phyloP scores from a whole-genome alignment of 2,113 vertebrate genomes.

The Antechinus stuartii region DNA sequence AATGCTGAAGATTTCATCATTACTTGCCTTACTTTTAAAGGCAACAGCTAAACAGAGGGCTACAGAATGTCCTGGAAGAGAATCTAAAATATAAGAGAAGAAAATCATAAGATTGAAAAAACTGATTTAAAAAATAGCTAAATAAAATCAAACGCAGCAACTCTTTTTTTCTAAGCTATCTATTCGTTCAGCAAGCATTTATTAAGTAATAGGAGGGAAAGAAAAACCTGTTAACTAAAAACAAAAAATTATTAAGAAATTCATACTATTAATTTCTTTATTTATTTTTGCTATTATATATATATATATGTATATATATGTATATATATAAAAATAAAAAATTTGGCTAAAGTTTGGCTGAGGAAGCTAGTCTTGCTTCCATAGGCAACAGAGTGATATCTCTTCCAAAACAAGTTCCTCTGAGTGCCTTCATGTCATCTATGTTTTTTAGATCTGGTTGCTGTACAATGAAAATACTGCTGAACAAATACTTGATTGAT shows the following conservation, averaged over 20 bases:
- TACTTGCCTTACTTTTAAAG: conserved; percentile 96
- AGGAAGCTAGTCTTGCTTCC: no score
- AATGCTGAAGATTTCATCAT: conserved; percentile 94
- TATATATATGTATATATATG: no score
- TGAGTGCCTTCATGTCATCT: no score
- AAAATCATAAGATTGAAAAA: conserved; percentile 34
- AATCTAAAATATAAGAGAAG: conserved; percentile 82
- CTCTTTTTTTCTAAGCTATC: conserved; percentile 21
- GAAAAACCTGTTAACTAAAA: background rate
- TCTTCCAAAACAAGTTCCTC: no score
- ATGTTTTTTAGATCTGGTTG: no score
- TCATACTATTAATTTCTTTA: background rate
- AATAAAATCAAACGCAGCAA: background rate
- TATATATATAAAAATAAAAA: no score
- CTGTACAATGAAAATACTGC: background rate
- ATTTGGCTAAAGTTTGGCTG: no score
- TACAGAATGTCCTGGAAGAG: conserved; percentile 92
- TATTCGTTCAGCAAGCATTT: background rate
- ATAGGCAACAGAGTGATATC: no score
- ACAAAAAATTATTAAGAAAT: background rate
- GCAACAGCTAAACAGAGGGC: conserved; percentile 91
- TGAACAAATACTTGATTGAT: background rate
- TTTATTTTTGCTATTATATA: no score
- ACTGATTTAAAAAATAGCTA: background rate
- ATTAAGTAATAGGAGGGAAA: background rate